phyloP scores from a whole-genome alignment of 1,140 invertebrate genomes.

The Atta texana region DNA sequence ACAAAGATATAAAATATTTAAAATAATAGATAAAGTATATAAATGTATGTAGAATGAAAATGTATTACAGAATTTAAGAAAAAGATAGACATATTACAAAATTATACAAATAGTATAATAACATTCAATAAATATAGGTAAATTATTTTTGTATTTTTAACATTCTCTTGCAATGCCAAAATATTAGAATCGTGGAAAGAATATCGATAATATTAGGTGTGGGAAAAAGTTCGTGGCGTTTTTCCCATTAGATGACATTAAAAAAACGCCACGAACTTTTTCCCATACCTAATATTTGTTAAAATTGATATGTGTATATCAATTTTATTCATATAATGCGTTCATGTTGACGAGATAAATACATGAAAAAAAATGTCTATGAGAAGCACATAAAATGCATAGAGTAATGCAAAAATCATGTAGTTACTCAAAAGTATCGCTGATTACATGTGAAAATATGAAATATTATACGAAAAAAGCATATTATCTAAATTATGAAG shows the following conservation, averaged over 20 bases:
- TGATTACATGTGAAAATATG: not conserved
- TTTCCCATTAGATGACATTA: too few relatives aligned
- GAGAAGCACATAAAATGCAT: not conserved
- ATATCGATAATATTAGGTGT: not conserved
- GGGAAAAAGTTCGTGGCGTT: too few relatives aligned
- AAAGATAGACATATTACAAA: not conserved
- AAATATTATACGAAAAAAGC: not conserved
- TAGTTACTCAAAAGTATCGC: not conserved
- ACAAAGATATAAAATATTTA: not conserved
- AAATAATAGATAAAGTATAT: not conserved
- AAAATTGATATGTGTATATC: slow-evolving; percentile 7
- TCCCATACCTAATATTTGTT: not conserved
- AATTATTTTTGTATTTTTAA: slow-evolving; percentile 6
- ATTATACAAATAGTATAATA: not conserved
- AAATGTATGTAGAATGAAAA: not conserved
- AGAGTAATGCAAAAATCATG: slow-evolving; percentile 25
- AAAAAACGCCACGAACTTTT: too few relatives aligned
- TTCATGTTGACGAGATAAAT: not conserved
- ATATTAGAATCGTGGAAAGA: not conserved
- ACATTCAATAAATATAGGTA: not conserved
- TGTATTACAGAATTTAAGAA: not conserved
- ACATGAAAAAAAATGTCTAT: not conserved
- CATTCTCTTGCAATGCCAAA: not conserved
- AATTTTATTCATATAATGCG: not conserved
- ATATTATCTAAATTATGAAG: not conserved